Conservation (phyloP, 2,888 invertebrate genomes). For the Rhamnusium bicolor region DNA sequence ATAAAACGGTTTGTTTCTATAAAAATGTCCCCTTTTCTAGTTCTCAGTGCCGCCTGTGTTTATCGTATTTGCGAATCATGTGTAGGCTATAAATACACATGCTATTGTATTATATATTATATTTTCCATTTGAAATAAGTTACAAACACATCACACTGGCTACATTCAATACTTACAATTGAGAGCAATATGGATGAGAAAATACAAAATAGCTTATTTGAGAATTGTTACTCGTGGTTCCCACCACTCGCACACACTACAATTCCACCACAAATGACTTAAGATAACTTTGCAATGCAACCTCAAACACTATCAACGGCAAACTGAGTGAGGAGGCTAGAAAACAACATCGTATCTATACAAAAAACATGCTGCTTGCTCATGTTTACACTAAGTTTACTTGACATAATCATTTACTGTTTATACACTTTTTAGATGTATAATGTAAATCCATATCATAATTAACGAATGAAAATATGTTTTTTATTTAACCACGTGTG, state of each 20-base stretch:
- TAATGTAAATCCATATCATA: constrained; percentile 10
- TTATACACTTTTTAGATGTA: constrained; percentile 33
- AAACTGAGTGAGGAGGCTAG: constrained; percentile 22
- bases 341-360: constrained; percentile 30
- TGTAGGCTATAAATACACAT: constrained; percentile 3
- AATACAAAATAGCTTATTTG: background rate
- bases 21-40: background rate
- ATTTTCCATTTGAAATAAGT: background rate
- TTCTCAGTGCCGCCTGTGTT: background rate
- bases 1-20: background rate
- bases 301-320: constrained; percentile 30
- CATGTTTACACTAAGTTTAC: constrained; percentile 31
- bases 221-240: background rate
- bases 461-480: constrained; percentile 1
- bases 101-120: background rate
- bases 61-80: background rate
- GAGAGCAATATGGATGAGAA: constrained; percentile 16
- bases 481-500: background rate
- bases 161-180: constrained; percentile 16
- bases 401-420: constrained; percentile 32
- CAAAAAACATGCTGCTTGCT: constrained; percentile 31
- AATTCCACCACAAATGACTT: constrained; percentile 27
- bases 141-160: constrained; percentile 9
- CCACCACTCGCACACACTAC: constrained; percentile 18
- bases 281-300: constrained; percentile 7